A percentile compares a stretch with the other conserved stretches of the same genome.
These are phyloP conservation scores for Zoanthus solanderi DNA, from an alignment of 92 coral and sea anemone species.

Conservation along the genomic window DNA sequence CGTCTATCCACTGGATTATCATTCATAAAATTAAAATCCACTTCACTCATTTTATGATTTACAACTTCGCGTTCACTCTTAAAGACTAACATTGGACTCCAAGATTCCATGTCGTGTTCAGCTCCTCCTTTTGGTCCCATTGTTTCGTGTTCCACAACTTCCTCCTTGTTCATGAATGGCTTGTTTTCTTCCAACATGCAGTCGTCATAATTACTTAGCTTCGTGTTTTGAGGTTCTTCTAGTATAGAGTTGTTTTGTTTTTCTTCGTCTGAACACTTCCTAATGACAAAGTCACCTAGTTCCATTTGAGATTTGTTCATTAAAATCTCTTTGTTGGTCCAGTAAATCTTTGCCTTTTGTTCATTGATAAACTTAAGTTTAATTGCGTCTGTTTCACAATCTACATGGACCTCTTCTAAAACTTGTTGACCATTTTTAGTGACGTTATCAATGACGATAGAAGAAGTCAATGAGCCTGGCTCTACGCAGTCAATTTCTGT, in stretches of 20 bases:
- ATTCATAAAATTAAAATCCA: constrained; percentile 13
- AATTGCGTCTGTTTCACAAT: background rate
- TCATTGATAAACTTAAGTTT: background rate
- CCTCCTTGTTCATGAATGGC: background rate
- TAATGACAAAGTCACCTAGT: background rate
- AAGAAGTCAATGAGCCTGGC: background rate
- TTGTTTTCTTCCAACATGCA: background rate
- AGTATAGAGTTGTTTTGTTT: background rate
- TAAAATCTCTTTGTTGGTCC: background rate
- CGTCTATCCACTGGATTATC: background rate
- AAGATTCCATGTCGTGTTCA: constrained; percentile 17
- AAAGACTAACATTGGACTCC: background rate
- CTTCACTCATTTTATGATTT: background rate
- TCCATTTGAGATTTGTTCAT: background rate
- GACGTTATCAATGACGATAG: background rate
- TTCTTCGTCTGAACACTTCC: background rate
- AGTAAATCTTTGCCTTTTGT: background rate
- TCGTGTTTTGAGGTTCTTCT: background rate
- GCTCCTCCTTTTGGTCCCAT: background rate
- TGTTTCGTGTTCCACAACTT: background rate
- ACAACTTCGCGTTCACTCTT: background rate
- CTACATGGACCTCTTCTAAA: background rate
- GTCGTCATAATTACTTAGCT: background rate
- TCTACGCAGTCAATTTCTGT: background rate
- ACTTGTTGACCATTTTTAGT: background rate